Conservation (phyloP, 2,888 invertebrate species). For the Glyphotaelius pellucidus region DNA sequence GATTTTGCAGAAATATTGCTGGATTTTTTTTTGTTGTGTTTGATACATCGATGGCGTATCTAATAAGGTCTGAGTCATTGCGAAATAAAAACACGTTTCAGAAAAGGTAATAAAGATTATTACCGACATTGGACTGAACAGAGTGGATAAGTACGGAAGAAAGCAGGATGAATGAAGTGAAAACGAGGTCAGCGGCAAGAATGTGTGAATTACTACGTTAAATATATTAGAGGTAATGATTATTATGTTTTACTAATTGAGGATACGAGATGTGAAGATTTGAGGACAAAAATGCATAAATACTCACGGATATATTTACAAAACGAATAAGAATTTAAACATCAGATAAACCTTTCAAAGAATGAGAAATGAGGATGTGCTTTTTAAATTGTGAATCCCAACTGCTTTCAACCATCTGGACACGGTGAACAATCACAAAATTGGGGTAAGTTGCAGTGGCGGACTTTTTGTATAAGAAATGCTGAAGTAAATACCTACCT, state of each 20-base stretch:
- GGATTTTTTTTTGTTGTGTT: too few relatives aligned
- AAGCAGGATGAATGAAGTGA: conserved; percentile 2
- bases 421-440: too few relatives aligned
- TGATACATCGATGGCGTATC: neutral
- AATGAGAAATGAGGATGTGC: too few relatives aligned
- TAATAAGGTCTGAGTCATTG: neutral
- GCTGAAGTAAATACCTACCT: too few relatives aligned
- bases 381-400: too few relatives aligned
- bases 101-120: neutral
- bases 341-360: too few relatives aligned
- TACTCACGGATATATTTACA: neutral
- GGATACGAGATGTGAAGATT: neutral
- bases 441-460: too few relatives aligned
- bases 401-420: too few relatives aligned
- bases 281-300: neutral
- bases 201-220: neutral
- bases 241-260: neutral
- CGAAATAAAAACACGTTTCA: neutral
- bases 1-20: too few relatives aligned
- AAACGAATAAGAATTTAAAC: too few relatives aligned
- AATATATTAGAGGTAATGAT: neutral
- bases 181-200: neutral
- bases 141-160: neutral
- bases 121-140: neutral
- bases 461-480: too few relatives aligned